Evolutionary conservation across 2,888 invertebrate species (phyloP).

Genomic region (Cenopis cana): DNA sequence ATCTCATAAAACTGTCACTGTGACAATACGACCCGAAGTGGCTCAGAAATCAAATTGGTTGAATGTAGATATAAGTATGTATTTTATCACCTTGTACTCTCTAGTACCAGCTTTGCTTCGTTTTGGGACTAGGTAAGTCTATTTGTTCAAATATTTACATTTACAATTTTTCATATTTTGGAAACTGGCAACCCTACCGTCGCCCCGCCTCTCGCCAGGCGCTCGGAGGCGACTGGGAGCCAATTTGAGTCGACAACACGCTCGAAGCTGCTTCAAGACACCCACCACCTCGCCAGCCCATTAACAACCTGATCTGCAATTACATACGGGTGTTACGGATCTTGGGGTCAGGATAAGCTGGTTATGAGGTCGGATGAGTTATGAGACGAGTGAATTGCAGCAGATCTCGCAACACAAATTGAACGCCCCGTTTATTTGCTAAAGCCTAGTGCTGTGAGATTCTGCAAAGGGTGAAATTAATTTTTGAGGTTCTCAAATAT

Average conservation of each 20-base stretch:
- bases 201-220: constrained; percentile 72
- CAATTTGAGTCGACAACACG: constrained; percentile 69
- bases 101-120: too few species aligned
- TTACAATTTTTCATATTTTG: constrained; percentile 23
- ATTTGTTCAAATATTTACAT: too few species aligned
- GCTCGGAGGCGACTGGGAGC: constrained; percentile 74
- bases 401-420: constrained; percentile 12
- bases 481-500: constrained; percentile 4
- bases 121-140: too few species aligned
- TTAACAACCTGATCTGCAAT: background rate
- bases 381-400: background rate
- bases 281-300: background rate
- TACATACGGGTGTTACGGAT: background rate
- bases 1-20: too few species aligned
- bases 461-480: background rate
- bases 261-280: background rate
- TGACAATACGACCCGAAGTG: too few species aligned
- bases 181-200: constrained; percentile 59
- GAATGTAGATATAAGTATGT: too few species aligned
- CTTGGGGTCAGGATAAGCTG: background rate
- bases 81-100: too few species aligned
- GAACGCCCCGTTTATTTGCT: constrained; percentile 12
- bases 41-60: too few species aligned
- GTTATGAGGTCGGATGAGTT: background rate
- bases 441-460: background rate